These are phyloP conservation scores for Perodicticus potto DNA, from an alignment of 2,797 vertebrate species.

Conservation along the genomic window DNA sequence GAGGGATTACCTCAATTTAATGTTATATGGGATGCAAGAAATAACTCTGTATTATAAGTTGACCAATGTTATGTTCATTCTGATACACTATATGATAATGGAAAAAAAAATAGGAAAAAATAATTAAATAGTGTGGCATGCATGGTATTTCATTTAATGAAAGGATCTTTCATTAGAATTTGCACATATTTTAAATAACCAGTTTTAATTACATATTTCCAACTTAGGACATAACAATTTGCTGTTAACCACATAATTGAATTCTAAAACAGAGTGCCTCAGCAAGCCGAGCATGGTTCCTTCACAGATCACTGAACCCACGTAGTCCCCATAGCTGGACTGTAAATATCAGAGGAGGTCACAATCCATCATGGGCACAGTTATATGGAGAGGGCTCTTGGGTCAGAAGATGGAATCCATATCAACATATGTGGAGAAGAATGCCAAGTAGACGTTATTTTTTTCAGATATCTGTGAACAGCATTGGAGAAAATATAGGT, in stretches of 20 bases:
- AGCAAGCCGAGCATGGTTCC: constrained; percentile 40
- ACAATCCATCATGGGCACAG: constrained; percentile 59
- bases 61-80: not conserved
- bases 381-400: constrained; percentile 17
- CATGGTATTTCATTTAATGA: not conserved
- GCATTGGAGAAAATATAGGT: constrained; percentile 26
- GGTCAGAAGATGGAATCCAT: constrained; percentile 42
- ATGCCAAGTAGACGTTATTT: constrained; percentile 44
- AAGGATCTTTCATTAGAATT: not conserved
- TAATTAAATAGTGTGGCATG: not conserved
- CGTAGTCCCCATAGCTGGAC: constrained; percentile 19
- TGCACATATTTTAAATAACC: not conserved
- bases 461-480: constrained; percentile 32
- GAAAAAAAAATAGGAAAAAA: not conserved
- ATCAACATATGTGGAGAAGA: constrained; percentile 59
- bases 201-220: not conserved
- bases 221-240: not conserved
- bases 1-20: not conserved
- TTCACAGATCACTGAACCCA: constrained; percentile 71
- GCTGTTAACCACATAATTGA: constrained; percentile 34
- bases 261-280: constrained; percentile 53
- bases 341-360: constrained; percentile 64
- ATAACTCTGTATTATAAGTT: not conserved
- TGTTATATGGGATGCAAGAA: not conserved
- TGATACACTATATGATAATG: not conserved